Conservation (phyloP, 2,797 vertebrate species). For the Hafferia zeledoni region DNA sequence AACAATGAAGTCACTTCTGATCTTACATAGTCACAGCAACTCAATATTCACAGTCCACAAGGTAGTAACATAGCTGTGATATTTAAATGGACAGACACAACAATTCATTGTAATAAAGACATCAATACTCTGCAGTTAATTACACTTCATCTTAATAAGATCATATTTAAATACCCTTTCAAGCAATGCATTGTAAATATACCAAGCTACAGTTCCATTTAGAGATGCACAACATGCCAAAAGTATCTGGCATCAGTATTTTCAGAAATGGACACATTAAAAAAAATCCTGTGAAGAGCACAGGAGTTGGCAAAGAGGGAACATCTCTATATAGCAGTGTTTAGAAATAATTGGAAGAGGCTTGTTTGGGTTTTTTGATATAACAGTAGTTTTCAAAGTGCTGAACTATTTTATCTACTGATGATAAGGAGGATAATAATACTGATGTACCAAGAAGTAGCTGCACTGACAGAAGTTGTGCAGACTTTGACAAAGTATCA, state of each 20-base stretch:
- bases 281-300: background rate
- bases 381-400: background rate
- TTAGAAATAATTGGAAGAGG: constrained; percentile 7
- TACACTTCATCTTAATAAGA: background rate
- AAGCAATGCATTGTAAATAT: background rate
- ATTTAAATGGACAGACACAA: background rate
- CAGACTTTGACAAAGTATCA: background rate
- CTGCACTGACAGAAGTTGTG: background rate
- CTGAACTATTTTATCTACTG: background rate
- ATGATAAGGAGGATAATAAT: background rate
- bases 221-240: background rate
- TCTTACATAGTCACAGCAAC: constrained; percentile 6
- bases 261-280: background rate
- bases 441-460: background rate
- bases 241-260: background rate
- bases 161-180: background rate
- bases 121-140: background rate
- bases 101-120: background rate
- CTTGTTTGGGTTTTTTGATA: background rate
- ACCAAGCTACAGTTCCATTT: background rate
- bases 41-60: background rate
- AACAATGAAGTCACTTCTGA: constrained; percentile 55
- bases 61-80: background rate
- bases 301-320: background rate
- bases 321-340: background rate